Percentiles rank a stretch among this genome's conserved stretches.
Conservation (phyloP, 2,888 invertebrate species). For the Athalia circularis region DNA sequence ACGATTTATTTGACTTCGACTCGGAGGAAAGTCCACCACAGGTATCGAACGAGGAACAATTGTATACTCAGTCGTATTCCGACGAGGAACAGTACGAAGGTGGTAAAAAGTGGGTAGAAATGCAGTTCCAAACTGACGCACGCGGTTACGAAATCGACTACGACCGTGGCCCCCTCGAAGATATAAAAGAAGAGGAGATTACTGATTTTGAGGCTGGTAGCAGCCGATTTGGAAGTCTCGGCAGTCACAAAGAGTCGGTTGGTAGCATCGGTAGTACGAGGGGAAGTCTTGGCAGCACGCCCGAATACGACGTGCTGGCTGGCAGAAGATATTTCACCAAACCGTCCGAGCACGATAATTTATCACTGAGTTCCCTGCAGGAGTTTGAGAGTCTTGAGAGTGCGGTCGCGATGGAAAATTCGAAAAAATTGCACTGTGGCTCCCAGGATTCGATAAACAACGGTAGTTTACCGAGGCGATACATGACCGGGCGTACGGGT, state of each 20-base stretch:
- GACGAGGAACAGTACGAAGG: constrained; percentile 76
- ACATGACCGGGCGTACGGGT: constrained; percentile 82
- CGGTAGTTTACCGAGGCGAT: constrained; percentile 86
- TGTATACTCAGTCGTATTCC: constrained; percentile 69
- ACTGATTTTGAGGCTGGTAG: constrained; percentile 88
- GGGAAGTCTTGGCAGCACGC: constrained; percentile 93
- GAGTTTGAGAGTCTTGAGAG: constrained; percentile 95
- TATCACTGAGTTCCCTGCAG: constrained; percentile 93
- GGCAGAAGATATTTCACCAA: constrained; percentile 89
- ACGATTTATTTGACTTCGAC: constrained; percentile 70
- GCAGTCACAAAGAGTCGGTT: constrained; percentile 86
- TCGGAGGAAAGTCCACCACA: constrained; percentile 72
- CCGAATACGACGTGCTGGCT: constrained; percentile 91
- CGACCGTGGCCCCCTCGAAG: constrained; percentile 89
- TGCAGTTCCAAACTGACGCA: constrained; percentile 87
- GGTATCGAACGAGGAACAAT: constrained; percentile 67
- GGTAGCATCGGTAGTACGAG: constrained; percentile 87
- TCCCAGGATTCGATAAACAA: constrained; percentile 91
- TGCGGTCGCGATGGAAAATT: constrained; percentile 87
- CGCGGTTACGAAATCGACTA: constrained; percentile 85
- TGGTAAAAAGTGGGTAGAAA: constrained; percentile 92
- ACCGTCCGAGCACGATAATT: constrained; percentile 92
- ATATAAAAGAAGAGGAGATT: constrained; percentile 94
- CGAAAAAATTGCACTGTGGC: constrained; percentile 78
- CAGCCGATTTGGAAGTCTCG: constrained; percentile 85